Evolutionary conservation across 1,140 invertebrate genomes (phyloP).

Genomic region (Drosophila burlai): DNA sequence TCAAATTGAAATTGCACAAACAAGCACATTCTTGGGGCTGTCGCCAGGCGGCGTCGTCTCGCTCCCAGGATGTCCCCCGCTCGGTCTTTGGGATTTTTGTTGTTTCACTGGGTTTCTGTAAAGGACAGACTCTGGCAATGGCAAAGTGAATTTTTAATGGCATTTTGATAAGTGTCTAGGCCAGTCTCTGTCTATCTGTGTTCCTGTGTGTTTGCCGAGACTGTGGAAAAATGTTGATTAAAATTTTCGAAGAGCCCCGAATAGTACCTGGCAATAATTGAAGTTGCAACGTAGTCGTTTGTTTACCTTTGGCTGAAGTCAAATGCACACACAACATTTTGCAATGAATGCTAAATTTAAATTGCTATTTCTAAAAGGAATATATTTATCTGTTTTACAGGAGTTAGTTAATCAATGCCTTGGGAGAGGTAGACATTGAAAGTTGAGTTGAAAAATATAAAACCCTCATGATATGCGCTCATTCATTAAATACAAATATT

Average conservation of each 20-base stretch:
- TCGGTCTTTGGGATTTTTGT: conserved; percentile 13
- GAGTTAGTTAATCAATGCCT: not conserved
- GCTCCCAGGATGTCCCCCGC: conserved; percentile 13
- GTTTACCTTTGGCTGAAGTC: conserved; percentile 11
- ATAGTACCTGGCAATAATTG: conserved; percentile 7
- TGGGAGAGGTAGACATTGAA: not conserved
- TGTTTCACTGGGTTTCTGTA: conserved; percentile 8
- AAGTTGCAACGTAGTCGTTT: conserved; percentile 17
- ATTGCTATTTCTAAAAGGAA: not conserved
- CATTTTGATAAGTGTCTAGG: conserved; percentile 71
- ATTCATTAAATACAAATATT: not conserved
- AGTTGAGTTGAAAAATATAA: not conserved
- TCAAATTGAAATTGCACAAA: conserved; percentile 68
- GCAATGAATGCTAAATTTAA: conserved; percentile 7
- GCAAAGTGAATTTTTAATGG: conserved; percentile 77
- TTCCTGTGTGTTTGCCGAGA: conserved; percentile 8
- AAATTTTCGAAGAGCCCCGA: conserved; percentile 5
- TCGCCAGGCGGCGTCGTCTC: not conserved
- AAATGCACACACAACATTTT: not conserved
- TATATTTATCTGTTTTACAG: not conserved
- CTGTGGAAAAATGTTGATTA: conserved; percentile 37
- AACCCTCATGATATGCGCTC: no score
- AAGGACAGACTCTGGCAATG: conserved; percentile 18
- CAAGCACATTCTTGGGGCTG: conserved; percentile 35
- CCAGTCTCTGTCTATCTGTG: conserved; percentile 18